Evolutionary conservation across 2,113 vertebrate genomes (phyloP).

Genomic region (Morone saxatilis): DNA sequence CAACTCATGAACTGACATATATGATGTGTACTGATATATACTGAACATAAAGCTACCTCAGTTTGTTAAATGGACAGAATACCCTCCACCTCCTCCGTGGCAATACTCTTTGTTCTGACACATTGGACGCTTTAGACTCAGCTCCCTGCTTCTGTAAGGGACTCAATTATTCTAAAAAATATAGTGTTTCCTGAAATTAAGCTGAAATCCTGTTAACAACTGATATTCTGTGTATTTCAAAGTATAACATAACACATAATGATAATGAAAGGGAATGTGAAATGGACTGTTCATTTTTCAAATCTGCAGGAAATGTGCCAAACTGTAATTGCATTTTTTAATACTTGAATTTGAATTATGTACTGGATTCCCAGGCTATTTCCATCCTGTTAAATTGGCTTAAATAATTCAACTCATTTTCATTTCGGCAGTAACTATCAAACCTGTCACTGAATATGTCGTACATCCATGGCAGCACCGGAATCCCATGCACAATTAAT

Average conservation of each 20-base stretch:
- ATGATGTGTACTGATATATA: conserved; percentile 15
- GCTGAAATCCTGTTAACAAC: not conserved
- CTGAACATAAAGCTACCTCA: conserved; percentile 63
- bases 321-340: not conserved
- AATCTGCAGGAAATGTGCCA: conserved; percentile 9
- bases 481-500: not conserved
- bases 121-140: not conserved
- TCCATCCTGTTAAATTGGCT: not conserved
- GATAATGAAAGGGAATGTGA: not conserved
- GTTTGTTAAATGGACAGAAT: conserved; percentile 48
- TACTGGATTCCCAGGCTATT: not conserved
- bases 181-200: not conserved
- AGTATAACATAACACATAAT: not conserved
- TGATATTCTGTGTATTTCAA: not conserved
- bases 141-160: not conserved
- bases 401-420: not conserved
- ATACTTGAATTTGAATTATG: too few relatives aligned
- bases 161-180: not conserved
- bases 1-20: conserved; percentile 3
- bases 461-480: not conserved
- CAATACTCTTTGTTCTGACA: not conserved
- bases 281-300: not conserved
- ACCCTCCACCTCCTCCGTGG: conserved; percentile 3
- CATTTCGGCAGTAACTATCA: not conserved
- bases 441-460: not conserved